phyloP scores from a whole-genome alignment of 2,113 vertebrate species.

The Oriolus oriolus region DNA sequence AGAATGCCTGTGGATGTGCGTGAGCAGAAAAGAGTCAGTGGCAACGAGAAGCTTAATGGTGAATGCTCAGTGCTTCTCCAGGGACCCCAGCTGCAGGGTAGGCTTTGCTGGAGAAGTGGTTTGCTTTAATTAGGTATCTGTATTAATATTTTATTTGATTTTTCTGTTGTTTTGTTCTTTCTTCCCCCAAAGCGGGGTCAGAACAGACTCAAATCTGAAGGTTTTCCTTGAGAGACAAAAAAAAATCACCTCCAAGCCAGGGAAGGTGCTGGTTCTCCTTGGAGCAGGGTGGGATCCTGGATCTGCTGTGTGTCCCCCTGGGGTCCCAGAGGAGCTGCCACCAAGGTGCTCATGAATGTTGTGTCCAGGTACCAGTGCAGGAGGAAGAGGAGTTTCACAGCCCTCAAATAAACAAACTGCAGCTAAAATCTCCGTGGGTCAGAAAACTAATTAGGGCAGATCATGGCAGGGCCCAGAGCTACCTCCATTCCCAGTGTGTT shows the following conservation, averaged over 20 bases:
- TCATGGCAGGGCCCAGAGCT: background rate
- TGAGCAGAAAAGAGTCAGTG: background rate
- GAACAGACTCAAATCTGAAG: background rate
- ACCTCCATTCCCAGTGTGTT: background rate
- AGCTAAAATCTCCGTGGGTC: background rate
- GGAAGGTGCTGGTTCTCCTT: background rate
- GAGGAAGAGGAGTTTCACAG: background rate
- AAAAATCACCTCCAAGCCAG: background rate
- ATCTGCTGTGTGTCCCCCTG: background rate
- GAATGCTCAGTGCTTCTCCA: background rate
- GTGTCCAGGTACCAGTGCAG: background rate
- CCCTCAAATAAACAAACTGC: background rate
- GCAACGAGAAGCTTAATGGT: background rate
- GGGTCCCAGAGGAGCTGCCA: background rate
- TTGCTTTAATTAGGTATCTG: background rate
- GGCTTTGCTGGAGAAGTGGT: background rate
- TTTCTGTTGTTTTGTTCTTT: background rate
- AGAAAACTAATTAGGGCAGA: background rate
- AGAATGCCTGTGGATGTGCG: background rate
- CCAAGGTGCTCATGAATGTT: background rate
- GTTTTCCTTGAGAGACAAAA: background rate
- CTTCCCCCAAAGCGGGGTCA: background rate
- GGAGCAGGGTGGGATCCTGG: background rate
- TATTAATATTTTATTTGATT: slow-evolving; percentile 12
- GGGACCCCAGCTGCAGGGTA: background rate